A percentile compares a stretch with the other conserved stretches of the same genome.
Conservation (phyloP, 2,113 vertebrate species). For the Symphodus melops region DNA sequence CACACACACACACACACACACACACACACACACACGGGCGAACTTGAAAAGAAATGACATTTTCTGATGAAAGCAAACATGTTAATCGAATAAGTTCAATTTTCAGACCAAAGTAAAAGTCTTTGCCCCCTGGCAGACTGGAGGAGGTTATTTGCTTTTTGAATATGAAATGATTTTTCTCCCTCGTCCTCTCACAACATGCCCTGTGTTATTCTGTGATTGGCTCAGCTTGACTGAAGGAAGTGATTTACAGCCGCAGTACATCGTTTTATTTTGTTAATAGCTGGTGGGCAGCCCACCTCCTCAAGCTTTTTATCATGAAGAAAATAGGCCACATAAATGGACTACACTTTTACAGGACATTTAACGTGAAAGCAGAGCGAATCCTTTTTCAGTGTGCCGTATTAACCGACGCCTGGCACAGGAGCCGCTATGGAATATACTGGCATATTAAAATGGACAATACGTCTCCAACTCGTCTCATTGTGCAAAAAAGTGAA, state of each 20-base stretch:
- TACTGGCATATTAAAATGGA: background rate
- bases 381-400: conserved; percentile 1
- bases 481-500: too few species aligned
- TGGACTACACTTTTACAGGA: background rate
- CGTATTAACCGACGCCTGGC: background rate
- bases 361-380: conserved; percentile 6
- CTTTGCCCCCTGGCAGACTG: conserved; percentile 54
- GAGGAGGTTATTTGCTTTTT: conserved; percentile 59
- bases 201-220: conserved; percentile 44
- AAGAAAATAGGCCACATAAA: conserved; percentile 11
- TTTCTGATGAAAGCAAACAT: conserved; percentile 62
- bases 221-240: conserved; percentile 57
- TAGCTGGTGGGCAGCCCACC: conserved; percentile 13
- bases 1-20: background rate
- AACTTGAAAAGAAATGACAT: conserved; percentile 59
- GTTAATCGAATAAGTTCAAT: conserved; percentile 66
- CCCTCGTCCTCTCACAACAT: conserved; percentile 44
- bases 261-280: conserved; percentile 44
- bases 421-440: background rate
- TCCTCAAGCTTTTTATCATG: conserved; percentile 32
- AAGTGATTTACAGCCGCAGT: conserved; percentile 48
- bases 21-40: background rate
- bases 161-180: conserved; percentile 63
- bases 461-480: too few species aligned
- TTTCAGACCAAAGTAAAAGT: conserved; percentile 64